Base-by-base conservation (phyloP, 2,888 invertebrate genomes). In the Synergus umbraculus region DNA sequence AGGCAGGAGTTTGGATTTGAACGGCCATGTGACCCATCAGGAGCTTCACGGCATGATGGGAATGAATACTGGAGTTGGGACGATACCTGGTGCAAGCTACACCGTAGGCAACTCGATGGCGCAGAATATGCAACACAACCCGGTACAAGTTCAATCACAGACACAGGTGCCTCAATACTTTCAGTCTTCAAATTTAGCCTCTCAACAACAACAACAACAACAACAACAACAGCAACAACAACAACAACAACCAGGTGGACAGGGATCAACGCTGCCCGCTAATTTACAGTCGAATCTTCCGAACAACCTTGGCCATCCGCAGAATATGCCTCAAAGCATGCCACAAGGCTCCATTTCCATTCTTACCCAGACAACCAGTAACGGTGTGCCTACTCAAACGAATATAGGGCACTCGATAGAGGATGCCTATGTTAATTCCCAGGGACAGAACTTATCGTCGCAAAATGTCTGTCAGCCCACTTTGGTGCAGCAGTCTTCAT, bases 231-330 rank as follows among this genome's bases (percentile, higher is more conserved):
- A 29, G 0, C 29, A 29, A 3, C 84, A 88, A 82, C 86, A 85
- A 77, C 86, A 84, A 65, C 87, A 85, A 76, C 89, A 89, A 60
- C 88, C 85, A 46, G 83, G 80, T 79, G 81, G 77, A 44, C 94
- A 94, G 85, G 94, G 94, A n/a, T 92, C 94, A 0, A 94, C 94
- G n/a, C 92, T 94, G 86, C 94, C 94, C 58, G 93, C 94, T 18
- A 94, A 94, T 92, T 92, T 94, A 86, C 94, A 94, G 88, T 93
- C 93, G 76, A 87, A 93, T 79, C 92, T 92, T 81, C 92, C 92
- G 67, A 94, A 93, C 84, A 94, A 93, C 88, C 93, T 94, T 87
- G 92, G 93, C 64, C 94, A 94, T 83, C 93, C 94, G 86, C 93
- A 93, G 83, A 94, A 93, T 85, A 94, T 94, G 89, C 93, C 94